Conservation (phyloP, 2,113 vertebrate genomes). For the Gobius niger region DNA sequence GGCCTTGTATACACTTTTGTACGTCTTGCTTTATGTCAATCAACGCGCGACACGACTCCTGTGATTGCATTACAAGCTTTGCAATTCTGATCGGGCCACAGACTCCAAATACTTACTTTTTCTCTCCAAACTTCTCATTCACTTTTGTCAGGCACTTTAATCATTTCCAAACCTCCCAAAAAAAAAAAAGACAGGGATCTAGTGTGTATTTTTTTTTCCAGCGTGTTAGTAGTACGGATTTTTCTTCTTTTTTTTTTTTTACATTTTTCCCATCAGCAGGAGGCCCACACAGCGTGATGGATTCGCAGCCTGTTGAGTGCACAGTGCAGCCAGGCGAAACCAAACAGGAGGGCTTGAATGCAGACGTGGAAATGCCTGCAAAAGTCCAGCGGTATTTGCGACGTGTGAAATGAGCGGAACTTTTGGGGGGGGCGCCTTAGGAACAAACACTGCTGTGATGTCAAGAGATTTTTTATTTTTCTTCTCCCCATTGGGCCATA, state of each 20-base stretch:
- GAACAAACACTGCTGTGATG: conserved; percentile 7
- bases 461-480: not conserved
- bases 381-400: conserved; percentile 8
- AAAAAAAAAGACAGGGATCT: too few relatives aligned
- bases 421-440: not conserved
- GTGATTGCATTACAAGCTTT: not conserved
- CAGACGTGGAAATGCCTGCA: conserved; percentile 5
- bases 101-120: not conserved
- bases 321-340: not conserved
- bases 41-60: not conserved
- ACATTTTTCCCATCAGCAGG: conserved; percentile 6
- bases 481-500: not conserved
- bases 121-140: not conserved
- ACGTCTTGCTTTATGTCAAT: not conserved
- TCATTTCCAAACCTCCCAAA: not conserved
- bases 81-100: not conserved
- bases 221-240: not conserved
- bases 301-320: conserved; percentile 10
- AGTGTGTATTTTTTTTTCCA: not conserved
- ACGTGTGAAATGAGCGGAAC: conserved; percentile 1
- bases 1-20: not conserved
- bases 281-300: conserved; percentile 19
- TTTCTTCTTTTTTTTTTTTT: not conserved
- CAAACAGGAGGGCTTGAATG: conserved; percentile 4
- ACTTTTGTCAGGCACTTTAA: not conserved